Conservation (phyloP, 2,113 vertebrate genomes). For the Sinocyclocheilus maitianheensis region DNA sequence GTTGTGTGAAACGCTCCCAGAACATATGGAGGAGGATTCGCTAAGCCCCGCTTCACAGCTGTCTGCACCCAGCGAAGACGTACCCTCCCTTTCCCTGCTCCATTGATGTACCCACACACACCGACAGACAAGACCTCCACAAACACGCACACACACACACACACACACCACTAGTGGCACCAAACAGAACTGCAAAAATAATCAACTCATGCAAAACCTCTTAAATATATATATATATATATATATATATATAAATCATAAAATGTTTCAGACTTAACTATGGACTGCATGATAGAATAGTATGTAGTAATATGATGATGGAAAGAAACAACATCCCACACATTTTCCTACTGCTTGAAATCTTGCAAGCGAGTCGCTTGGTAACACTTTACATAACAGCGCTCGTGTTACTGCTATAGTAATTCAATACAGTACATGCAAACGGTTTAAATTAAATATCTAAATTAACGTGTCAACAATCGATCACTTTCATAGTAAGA, state of each 20-base stretch:
- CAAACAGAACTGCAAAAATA: no score
- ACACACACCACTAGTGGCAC: no score
- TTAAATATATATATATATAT: no score
- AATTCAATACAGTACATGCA: not conserved
- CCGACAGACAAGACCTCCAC: constrained; percentile 34
- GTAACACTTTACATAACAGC: not conserved
- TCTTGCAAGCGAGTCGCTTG: no score
- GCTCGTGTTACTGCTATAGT: not conserved
- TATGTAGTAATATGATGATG: not conserved
- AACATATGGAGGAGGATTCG: constrained; percentile 76
- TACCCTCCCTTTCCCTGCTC: constrained; percentile 61
- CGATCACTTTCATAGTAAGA: not conserved
- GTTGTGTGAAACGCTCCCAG: constrained; percentile 75
- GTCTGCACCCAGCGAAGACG: constrained; percentile 77
- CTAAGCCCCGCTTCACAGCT: constrained; percentile 79
- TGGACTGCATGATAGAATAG: not conserved
- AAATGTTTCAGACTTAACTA: no score
- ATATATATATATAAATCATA: no score
- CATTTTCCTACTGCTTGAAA: not conserved
- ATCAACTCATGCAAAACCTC: no score
- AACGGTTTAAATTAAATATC: not conserved
- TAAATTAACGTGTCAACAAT: not conserved
- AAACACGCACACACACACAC: constrained; percentile 17
- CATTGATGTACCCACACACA: constrained; percentile 52
- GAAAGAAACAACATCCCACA: not conserved